Conservation (phyloP, 23 tunicate species). For the Corella eumyota region DNA sequence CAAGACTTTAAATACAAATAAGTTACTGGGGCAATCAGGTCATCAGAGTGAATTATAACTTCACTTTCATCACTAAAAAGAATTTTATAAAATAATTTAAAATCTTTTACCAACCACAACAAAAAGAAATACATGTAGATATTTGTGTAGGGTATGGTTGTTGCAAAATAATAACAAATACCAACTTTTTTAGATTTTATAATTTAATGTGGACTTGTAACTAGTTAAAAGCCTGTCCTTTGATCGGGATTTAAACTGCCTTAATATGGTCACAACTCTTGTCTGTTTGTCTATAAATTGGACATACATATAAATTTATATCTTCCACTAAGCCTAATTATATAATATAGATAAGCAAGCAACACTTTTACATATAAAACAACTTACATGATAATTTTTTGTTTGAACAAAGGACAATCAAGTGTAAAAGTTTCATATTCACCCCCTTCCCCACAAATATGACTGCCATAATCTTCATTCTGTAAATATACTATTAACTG, state of each 20-base stretch:
- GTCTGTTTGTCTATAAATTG: too few species aligned
- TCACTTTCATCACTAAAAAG: constrained; percentile 46
- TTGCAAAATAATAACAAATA: too few species aligned
- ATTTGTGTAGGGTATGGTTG: too few species aligned
- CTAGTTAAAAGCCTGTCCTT: too few species aligned
- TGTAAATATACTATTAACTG: background rate
- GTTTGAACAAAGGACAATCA: constrained; percentile 91
- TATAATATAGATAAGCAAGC: background rate
- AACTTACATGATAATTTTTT: constrained; percentile 56
- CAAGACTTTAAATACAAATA: constrained; percentile 43
- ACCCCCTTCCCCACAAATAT: constrained; percentile 96
- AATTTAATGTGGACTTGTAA: too few species aligned
- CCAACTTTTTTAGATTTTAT: too few species aligned
- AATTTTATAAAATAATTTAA: background rate
- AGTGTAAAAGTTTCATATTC: constrained; percentile 95
- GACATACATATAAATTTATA: too few species aligned
- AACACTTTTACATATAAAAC: constrained; percentile 1
- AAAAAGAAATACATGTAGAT: too few species aligned
- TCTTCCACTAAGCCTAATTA: too few species aligned
- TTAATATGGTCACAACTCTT: too few species aligned
- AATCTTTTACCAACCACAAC: background rate
- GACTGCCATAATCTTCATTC: constrained; percentile 65
- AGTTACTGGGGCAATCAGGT: constrained; percentile 50
- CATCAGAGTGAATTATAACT: constrained; percentile 79
- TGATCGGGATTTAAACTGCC: too few species aligned